phyloP scores from a whole-genome alignment of 2,113 vertebrate genomes.

The Corvus cornix region DNA sequence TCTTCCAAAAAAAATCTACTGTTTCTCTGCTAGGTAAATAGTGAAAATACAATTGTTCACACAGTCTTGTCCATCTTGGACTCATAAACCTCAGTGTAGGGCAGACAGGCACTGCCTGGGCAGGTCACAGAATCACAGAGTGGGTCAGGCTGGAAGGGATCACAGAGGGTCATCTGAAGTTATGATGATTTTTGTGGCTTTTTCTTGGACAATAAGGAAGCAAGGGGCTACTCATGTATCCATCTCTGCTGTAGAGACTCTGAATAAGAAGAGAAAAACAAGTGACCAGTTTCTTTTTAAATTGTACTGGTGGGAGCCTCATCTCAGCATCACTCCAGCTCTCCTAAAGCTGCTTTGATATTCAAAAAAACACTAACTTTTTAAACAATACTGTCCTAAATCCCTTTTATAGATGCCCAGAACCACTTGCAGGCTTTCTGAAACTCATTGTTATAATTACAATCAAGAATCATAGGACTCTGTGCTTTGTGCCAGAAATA shows the following conservation, averaged over 20 bases:
- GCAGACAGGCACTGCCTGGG: background rate
- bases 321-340: background rate
- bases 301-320: background rate
- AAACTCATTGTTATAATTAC: slow-evolving; percentile 73
- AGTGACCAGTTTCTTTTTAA: slow-evolving; percentile 34
- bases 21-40: background rate
- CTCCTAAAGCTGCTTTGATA: slow-evolving; percentile 50
- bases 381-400: slow-evolving; percentile 48
- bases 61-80: background rate
- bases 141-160: background rate
- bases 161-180: background rate
- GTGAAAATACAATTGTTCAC: background rate
- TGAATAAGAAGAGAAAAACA: background rate
- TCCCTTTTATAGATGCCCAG: slow-evolving; percentile 56
- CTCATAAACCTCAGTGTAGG: background rate
- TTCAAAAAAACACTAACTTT: slow-evolving; percentile 1
- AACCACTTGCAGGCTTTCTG: slow-evolving; percentile 60
- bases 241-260: background rate
- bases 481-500: slow-evolving; percentile 63
- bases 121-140: background rate
- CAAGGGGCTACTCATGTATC: background rate
- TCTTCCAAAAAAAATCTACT: background rate
- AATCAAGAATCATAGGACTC: slow-evolving; percentile 56
- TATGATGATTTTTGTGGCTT: background rate
- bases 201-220: background rate